These are phyloP conservation scores for Elysia crispata DNA, from an alignment of 2,888 invertebrate species.

Conservation along the genomic window DNA sequence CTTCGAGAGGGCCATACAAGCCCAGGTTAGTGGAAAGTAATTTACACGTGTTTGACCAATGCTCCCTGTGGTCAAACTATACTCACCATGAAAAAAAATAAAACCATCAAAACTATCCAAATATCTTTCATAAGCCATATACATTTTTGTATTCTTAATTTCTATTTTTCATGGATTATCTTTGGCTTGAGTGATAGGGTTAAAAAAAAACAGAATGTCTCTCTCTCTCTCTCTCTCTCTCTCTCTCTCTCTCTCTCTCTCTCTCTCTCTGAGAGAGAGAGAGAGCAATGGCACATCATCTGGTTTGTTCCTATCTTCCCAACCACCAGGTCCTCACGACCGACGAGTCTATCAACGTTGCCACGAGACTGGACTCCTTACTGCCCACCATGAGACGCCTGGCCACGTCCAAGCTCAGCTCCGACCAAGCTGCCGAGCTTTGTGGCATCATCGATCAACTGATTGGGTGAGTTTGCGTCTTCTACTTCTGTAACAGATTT, in stretches of 20 bases:
- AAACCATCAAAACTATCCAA: background rate
- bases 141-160: too few relatives aligned
- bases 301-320: too few relatives aligned
- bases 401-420: constrained; percentile 65
- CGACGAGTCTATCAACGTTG: constrained; percentile 63
- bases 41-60: too few relatives aligned
- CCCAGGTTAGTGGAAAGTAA: constrained; percentile 70
- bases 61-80: too few relatives aligned
- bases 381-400: constrained; percentile 64
- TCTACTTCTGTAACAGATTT: too few relatives aligned
- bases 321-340: constrained; percentile 71
- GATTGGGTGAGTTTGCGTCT: constrained; percentile 52
- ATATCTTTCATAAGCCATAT: too few relatives aligned
- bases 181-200: too few relatives aligned
- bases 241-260: background rate
- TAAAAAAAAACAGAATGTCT: too few relatives aligned
- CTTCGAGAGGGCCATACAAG: constrained; percentile 71
- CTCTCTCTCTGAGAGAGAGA: too few relatives aligned
- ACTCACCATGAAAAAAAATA: background rate
- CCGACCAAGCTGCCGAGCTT: constrained; percentile 61
- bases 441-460: constrained; percentile 62
- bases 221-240: background rate
- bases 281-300: too few relatives aligned
- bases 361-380: constrained; percentile 58
- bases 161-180: too few relatives aligned